Evolutionary conservation across 2,888 invertebrate genomes (phyloP).

Genomic region (Plutella xylostella): DNA sequence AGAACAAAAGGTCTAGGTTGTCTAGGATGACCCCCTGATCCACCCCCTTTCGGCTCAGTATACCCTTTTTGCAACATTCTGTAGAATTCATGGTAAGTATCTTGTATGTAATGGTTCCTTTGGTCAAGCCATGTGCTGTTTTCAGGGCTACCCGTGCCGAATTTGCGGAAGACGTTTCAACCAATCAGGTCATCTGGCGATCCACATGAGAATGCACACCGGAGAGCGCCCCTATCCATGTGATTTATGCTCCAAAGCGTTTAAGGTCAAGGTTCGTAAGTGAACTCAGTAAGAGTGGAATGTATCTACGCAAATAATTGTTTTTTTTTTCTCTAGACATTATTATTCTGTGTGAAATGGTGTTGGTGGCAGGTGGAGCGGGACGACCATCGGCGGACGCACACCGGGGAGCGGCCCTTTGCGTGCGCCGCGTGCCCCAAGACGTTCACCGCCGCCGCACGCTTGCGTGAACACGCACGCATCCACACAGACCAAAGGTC

Average conservation of each 20-base stretch:
- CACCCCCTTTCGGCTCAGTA: too few species aligned
- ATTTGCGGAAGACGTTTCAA: slow-evolving; percentile 68
- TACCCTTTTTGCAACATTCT: too few species aligned
- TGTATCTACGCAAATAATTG: not conserved
- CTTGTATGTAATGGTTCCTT: too few species aligned
- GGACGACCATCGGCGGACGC: slow-evolving; percentile 63
- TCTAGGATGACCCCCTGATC: too few species aligned
- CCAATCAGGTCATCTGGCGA: slow-evolving; percentile 68
- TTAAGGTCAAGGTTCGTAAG: slow-evolving; percentile 55
- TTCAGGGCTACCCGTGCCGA: slow-evolving; percentile 64
- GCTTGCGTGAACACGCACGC: slow-evolving; percentile 60
- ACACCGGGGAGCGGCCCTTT: slow-evolving; percentile 64
- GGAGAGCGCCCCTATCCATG: slow-evolving; percentile 71
- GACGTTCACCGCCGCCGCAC: slow-evolving; percentile 65
- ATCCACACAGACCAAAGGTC: slow-evolving; percentile 65
- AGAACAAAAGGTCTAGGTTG: too few species aligned
- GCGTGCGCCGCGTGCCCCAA: slow-evolving; percentile 59
- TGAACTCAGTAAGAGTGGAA: too few species aligned
- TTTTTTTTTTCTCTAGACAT: not conserved
- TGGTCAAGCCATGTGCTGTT: too few species aligned
- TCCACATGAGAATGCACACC: slow-evolving; percentile 71
- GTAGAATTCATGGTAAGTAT: too few species aligned
- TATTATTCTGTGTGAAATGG: slow-evolving; percentile 4
- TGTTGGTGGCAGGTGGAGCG: slow-evolving; percentile 52
- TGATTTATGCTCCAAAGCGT: slow-evolving; percentile 62